Evolutionary conservation across 2,888 invertebrate species (phyloP).

Genomic region (Acleris literana): DNA sequence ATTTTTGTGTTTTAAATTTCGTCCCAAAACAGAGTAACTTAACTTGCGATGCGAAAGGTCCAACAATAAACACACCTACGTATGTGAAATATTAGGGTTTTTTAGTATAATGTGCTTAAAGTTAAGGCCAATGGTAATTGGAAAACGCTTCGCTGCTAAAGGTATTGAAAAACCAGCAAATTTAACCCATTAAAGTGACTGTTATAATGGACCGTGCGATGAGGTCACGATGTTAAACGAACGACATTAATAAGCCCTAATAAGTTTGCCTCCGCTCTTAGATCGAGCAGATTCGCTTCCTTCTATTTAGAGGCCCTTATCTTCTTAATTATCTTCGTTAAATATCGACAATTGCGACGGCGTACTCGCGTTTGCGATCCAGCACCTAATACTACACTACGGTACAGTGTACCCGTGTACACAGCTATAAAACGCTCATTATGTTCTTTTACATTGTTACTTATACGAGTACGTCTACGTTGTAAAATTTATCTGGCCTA

Average conservation of each 20-base stretch:
- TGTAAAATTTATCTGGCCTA: too few species aligned
- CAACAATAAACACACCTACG: too few species aligned
- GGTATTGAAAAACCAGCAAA: constrained; percentile 13
- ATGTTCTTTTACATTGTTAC: too few species aligned
- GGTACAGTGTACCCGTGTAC: background rate
- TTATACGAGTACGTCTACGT: too few species aligned
- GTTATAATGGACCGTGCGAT: constrained; percentile 24
- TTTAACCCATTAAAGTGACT: constrained; percentile 9
- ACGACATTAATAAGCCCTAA: constrained; percentile 72
- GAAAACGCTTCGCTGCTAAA: background rate
- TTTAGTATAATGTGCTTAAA: too few species aligned
- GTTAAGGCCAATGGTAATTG: too few species aligned
- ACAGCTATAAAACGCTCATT: too few species aligned
- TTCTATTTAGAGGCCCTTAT: constrained; percentile 56
- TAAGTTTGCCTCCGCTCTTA: constrained; percentile 57
- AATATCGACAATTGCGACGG: constrained; percentile 27
- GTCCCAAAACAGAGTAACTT: too few species aligned
- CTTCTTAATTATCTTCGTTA: constrained; percentile 57
- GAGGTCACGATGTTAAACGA: constrained; percentile 70
- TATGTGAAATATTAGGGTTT: too few species aligned
- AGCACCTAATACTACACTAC: constrained; percentile 7
- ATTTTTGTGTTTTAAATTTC: too few species aligned
- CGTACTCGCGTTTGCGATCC: constrained; percentile 3
- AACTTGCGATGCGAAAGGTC: too few species aligned
- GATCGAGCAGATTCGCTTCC: constrained; percentile 56